These are phyloP conservation scores for Limenitis camilla DNA, from an alignment of 2,888 invertebrate species.

Conservation along the genomic window DNA sequence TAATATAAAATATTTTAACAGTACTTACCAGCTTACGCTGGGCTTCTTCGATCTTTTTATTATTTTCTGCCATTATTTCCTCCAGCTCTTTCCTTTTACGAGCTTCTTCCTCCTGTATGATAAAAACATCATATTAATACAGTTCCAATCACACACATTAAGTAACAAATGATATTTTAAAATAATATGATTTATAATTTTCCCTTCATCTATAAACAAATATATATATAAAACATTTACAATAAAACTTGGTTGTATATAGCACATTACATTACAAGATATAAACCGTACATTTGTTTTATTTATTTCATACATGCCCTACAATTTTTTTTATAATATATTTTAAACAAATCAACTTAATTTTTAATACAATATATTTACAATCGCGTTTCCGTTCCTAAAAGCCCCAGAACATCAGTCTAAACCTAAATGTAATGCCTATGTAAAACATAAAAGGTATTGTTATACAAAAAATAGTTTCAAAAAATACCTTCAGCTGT, in stretches of 20 bases:
- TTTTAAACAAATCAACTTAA: no score
- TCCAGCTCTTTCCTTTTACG: constrained; percentile 96
- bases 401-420: constrained; percentile 10
- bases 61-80: constrained; percentile 97
- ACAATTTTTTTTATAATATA: no score
- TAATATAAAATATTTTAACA: constrained; percentile 6
- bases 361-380: background rate
- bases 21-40: constrained; percentile 93
- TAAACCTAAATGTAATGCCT: constrained; percentile 10
- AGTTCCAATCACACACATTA: constrained; percentile 16
- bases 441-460: constrained; percentile 34
- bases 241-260: background rate
- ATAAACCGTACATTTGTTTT: no score
- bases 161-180: constrained; percentile 21
- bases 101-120: constrained; percentile 97
- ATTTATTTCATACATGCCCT: no score
- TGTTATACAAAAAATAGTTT: constrained; percentile 69
- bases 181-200: constrained; percentile 5
- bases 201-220: constrained; percentile 1
- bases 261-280: no score
- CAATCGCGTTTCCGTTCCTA: constrained; percentile 5
- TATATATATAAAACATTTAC: constrained; percentile 1
- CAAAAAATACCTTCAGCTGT: constrained; percentile 71
- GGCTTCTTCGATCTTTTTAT: constrained; percentile 97
- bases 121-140: constrained; percentile 44